Conservation (phyloP, 2,797 vertebrate genomes). For the Aldrovandia affinis region DNA sequence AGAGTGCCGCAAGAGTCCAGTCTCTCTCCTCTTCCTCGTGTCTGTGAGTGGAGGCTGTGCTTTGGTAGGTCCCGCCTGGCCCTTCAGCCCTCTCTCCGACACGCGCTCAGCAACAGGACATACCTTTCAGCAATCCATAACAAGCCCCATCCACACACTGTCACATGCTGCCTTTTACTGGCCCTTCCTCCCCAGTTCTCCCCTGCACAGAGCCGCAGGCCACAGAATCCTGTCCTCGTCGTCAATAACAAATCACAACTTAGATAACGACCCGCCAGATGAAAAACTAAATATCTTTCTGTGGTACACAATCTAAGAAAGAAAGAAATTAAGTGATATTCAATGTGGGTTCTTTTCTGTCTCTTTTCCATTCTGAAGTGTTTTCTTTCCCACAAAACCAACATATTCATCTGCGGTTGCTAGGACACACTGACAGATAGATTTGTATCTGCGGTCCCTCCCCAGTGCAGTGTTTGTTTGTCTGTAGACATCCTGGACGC, state of each 20-base stretch:
- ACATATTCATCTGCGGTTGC: slow-evolving; percentile 21
- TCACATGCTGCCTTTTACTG: slow-evolving; percentile 16
- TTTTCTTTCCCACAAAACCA: neutral
- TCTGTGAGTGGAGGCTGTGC: too few species aligned
- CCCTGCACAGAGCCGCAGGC: slow-evolving; percentile 4
- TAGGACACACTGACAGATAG: slow-evolving; percentile 26
- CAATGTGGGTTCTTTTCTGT: neutral
- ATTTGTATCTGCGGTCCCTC: slow-evolving; percentile 12
- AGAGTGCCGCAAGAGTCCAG: neutral
- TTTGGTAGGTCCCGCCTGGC: neutral
- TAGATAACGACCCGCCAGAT: neutral
- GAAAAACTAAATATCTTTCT: neutral
- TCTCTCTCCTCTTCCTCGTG: neutral
- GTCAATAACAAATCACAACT: neutral
- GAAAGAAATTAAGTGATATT: neutral
- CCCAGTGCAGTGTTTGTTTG: neutral
- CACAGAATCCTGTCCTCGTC: too few species aligned
- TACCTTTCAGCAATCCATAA: slow-evolving; percentile 26
- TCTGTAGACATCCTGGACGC: slow-evolving; percentile 58
- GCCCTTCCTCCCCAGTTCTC: neutral
- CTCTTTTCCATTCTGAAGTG: neutral
- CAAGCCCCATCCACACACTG: neutral
- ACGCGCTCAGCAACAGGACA: slow-evolving; percentile 45
- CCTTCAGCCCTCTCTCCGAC: slow-evolving; percentile 53
- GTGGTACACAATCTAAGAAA: neutral